These are phyloP conservation scores for Gracilinanus agilis DNA, from an alignment of 2,113 vertebrate genomes.

Conservation along the genomic window DNA sequence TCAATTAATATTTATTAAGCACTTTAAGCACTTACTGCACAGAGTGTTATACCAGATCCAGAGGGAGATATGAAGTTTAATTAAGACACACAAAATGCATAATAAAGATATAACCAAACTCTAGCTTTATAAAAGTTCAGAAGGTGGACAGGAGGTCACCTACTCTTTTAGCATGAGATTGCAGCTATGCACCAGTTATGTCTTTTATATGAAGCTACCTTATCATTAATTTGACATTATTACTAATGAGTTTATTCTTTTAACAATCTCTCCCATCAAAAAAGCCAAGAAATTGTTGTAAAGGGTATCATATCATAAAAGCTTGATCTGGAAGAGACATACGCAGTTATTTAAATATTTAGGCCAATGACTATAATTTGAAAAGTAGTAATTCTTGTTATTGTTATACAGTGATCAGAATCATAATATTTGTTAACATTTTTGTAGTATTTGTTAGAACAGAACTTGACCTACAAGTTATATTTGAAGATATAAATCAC, in stretches of 20 bases:
- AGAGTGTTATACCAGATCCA: neutral
- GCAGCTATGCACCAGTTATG: neutral
- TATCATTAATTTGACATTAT: neutral
- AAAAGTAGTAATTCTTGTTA: conserved; percentile 52
- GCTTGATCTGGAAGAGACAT: neutral
- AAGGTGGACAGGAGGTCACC: neutral
- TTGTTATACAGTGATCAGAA: conserved; percentile 52
- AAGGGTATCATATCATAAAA: conserved; percentile 16
- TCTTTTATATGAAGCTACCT: neutral
- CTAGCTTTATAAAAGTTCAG: neutral
- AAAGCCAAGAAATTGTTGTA: conserved; percentile 16
- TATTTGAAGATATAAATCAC: conserved; percentile 79
- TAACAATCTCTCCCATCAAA: neutral
- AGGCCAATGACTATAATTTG: conserved; percentile 38
- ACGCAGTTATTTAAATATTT: conserved; percentile 38
- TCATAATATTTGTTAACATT: conserved; percentile 38
- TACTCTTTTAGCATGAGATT: neutral
- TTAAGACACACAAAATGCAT: neutral
- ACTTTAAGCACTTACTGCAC: neutral
- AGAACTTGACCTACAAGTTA: conserved; percentile 71
- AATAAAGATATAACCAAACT: neutral
- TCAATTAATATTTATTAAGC: neutral
- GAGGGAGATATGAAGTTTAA: neutral
- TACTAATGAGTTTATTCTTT: neutral
- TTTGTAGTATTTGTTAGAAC: conserved; percentile 54